Conservation (phyloP, 2,113 vertebrate species). For the Lethenteron reissneri region DNA sequence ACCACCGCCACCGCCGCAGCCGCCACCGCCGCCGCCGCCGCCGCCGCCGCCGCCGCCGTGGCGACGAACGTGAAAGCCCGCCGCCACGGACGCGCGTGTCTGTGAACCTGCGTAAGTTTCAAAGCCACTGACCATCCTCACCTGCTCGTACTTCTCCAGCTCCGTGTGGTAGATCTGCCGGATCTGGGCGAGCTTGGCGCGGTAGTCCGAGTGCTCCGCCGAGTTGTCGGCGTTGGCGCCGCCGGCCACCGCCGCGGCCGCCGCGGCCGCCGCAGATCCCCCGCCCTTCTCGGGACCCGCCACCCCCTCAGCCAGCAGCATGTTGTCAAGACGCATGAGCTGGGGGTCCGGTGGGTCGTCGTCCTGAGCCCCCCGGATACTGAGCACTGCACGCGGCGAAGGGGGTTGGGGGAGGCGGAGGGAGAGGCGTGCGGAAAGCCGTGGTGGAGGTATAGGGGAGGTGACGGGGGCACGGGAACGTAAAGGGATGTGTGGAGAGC, state of each 20-base stretch:
- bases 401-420: too few relatives aligned
- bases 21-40: too few relatives aligned
- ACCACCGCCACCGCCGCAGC: too few relatives aligned
- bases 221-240: constrained; percentile 65
- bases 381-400: constrained; percentile 37
- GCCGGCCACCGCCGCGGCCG: constrained; percentile 51
- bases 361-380: constrained; percentile 83
- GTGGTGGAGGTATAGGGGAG: too few relatives aligned
- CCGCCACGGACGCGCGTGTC: too few relatives aligned
- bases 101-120: too few relatives aligned
- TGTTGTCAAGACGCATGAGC: constrained; percentile 94
- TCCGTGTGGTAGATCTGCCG: constrained; percentile 96
- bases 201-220: constrained; percentile 75
- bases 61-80: too few relatives aligned
- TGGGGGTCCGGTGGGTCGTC: constrained; percentile 87
- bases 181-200: constrained; percentile 87
- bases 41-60: too few relatives aligned
- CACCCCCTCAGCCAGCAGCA: constrained; percentile 81
- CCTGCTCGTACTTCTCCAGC: constrained; percentile 97
- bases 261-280: constrained; percentile 52
- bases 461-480: too few relatives aligned
- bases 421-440: too few relatives aligned
- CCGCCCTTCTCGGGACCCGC: constrained; percentile 81
- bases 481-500: too few relatives aligned
- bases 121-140: constrained; percentile 16